These are phyloP conservation scores for Chelonus insularis DNA, from an alignment of 1,140 invertebrate species.

Conservation along the genomic window DNA sequence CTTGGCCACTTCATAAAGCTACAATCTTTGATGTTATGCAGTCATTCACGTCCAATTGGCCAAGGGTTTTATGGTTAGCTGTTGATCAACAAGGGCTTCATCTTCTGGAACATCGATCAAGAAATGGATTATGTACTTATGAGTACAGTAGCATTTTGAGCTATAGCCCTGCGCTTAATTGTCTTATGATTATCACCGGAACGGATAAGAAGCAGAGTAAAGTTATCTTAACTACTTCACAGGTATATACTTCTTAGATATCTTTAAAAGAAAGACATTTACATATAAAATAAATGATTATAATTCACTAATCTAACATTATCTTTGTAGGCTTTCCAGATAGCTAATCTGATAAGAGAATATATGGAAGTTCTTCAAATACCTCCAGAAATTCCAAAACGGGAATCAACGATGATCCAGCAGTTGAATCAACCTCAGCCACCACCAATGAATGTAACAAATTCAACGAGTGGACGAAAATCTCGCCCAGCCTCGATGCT, in stretches of 20 bases:
- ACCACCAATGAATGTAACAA: slow-evolving; percentile 34
- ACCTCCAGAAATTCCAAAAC: slow-evolving; percentile 50
- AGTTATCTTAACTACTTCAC: slow-evolving; percentile 83
- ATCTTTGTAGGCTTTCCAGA: slow-evolving; percentile 82
- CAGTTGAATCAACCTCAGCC: slow-evolving; percentile 48
- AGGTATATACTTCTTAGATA: slow-evolving; percentile 65
- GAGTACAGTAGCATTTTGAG: slow-evolving; percentile 85
- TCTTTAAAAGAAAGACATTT: too few species aligned
- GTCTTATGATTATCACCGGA: slow-evolving; percentile 87
- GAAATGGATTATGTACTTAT: slow-evolving; percentile 86
- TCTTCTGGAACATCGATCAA: slow-evolving; percentile 82
- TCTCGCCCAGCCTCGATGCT: slow-evolving; percentile 60
- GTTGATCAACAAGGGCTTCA: slow-evolving; percentile 93
- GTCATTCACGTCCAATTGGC: slow-evolving; percentile 96
- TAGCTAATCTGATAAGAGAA: slow-evolving; percentile 89
- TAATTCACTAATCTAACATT: slow-evolving; percentile 10
- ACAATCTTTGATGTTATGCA: slow-evolving; percentile 96
- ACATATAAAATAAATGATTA: neutral
- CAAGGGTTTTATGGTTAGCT: slow-evolving; percentile 85
- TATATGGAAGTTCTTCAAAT: slow-evolving; percentile 80
- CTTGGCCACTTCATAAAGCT: slow-evolving; percentile 89
- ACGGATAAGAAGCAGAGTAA: slow-evolving; percentile 87
- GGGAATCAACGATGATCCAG: slow-evolving; percentile 48
- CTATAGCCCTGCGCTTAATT: slow-evolving; percentile 86
- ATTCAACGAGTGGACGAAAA: slow-evolving; percentile 43